Evolutionary conservation across 2,797 vertebrate species (phyloP), one percentile per base, ranked within the genome.

Genomic region (Sardinella longiceps): DNA sequence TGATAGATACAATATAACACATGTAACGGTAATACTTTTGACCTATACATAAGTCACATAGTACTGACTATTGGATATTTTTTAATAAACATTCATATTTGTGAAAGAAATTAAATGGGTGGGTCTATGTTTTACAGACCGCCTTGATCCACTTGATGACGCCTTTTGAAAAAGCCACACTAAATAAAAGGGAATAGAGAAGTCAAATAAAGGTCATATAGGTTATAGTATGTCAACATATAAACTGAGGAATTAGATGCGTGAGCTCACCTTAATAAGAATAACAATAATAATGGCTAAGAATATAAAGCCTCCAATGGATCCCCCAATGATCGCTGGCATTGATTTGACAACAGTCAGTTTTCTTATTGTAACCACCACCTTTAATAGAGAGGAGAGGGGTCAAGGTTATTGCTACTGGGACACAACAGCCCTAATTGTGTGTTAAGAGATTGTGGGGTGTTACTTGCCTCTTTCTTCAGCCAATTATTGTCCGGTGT

Each of bases 211-310:
- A 66, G 1, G 23, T 51, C 7, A 70, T 18, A 50, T 33, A 28
- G 15, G 74, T 15, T 74, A 18, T 45, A 15, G 18, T 60, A 63
- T 33, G 63, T 70, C 12, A 37, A 70, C 37, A 33, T 37, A 70
- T 18, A 25, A 66, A 14, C 28, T 15, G 30, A 6, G n/a, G n/a
- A n/a, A n/a, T n/a, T n/a, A n/a, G n/a, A n/a, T n/a, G n/a, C 2
- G 46, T 48, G 46, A 10, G 46, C 46, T 85, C 87, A 96, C 96
- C 93, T 96, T 94, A 87, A 94, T 83, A 6, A 96, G 93, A 81
- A 95, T 37, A 48, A 91, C 37, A 70, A 94, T 66, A 74, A 97
- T 91, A 46, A 94, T 2, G 0, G 86, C 45, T 86, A 96, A 89
- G 83, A 95, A 82, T 30, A 95, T 0, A 88, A 96, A 82, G 45